Evolutionary conservation across 1,140 invertebrate species (phyloP), one percentile per base, ranked within the genome.

Genomic region (Cotesia glomerata): DNA sequence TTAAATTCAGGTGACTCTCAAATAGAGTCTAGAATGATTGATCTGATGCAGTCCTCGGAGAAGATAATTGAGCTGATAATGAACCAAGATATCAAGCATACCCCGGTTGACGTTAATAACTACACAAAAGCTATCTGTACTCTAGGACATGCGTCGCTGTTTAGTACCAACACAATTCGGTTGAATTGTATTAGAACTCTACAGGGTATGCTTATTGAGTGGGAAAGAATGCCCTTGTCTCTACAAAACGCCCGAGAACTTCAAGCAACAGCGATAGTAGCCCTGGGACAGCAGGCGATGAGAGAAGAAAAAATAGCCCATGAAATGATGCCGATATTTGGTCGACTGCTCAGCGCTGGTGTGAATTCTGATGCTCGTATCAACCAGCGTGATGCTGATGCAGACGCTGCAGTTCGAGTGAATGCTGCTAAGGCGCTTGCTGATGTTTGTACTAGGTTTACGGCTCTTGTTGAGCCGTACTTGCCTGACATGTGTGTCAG

Each of bases 361-460:
- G 39, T 75, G 4, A 72, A 54, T 74, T 51, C 69, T 54, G 13
- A 39, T 45, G 26, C 1, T 26, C 1, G 1, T 7, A 8, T 9
- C 5, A 8, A 2, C 39, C 39, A 45, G 5, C 11, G 11, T 11
- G 11, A 62, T 16, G 26, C 11, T 73, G 4, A 74, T 76, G 45
- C 81, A 79, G 0, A 81, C 72, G 79, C 86, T 8, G 81, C 86
- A 2, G 83, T 91, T 2, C 87, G 90, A 62, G 90, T 91, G 56
- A 92, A 92, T 77, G 87, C 91, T 5, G 88, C 91, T 4, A 89
- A 90, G 76, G 88, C 89, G 7, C 81, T 92, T 52, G 89, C 89
- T 49, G 91, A 92, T 80, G 84, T 92, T 56, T 91, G 90, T 78
- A 80, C 90, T 64, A 89, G 89, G 74, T 92, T 91, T 78, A 91